These are phyloP conservation scores for Argentina silus DNA, from an alignment of 2,797 vertebrate genomes.

Conservation along the genomic window DNA sequence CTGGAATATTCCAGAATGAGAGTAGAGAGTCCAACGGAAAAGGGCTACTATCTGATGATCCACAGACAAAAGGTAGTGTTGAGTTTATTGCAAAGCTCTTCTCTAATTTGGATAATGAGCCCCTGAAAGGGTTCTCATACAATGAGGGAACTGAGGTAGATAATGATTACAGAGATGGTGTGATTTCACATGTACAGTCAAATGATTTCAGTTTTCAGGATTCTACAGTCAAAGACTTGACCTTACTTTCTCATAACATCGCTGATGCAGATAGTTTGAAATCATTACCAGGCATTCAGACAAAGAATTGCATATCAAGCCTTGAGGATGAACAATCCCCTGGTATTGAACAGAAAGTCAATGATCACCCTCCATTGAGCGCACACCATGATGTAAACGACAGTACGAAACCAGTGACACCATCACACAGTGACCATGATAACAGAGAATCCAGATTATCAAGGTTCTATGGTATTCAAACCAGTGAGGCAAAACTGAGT, in stretches of 20 bases:
- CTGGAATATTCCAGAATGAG: constrained; percentile 62
- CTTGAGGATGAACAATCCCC: constrained; percentile 49
- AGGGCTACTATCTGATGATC: constrained; percentile 43
- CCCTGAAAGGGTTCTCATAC: constrained; percentile 63
- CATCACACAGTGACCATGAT: constrained; percentile 39
- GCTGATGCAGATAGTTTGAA: constrained; percentile 57
- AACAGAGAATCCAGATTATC: constrained; percentile 64
- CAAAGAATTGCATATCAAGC: constrained; percentile 44
- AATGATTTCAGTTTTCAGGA: constrained; percentile 60
- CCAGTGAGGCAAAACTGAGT: constrained; percentile 34
- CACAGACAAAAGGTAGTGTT: constrained; percentile 63
- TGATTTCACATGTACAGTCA: constrained; percentile 62
- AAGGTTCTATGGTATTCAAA: constrained; percentile 57
- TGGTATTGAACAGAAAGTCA: constrained; percentile 36
- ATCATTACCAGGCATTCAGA: constrained; percentile 42
- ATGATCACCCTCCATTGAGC: constrained; percentile 39
- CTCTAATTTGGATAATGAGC: constrained; percentile 71
- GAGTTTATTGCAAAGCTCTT: constrained; percentile 75
- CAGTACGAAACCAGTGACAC: constrained; percentile 35
- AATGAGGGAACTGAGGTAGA: constrained; percentile 52
- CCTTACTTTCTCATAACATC: constrained; percentile 50
- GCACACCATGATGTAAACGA: constrained; percentile 49
- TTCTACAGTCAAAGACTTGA: constrained; percentile 54
- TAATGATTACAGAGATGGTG: constrained; percentile 60
- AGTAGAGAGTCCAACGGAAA: constrained; percentile 31